These are phyloP conservation scores for Microcebus tavaratra DNA, from an alignment of 2,113 vertebrate species.

Conservation along the genomic window DNA sequence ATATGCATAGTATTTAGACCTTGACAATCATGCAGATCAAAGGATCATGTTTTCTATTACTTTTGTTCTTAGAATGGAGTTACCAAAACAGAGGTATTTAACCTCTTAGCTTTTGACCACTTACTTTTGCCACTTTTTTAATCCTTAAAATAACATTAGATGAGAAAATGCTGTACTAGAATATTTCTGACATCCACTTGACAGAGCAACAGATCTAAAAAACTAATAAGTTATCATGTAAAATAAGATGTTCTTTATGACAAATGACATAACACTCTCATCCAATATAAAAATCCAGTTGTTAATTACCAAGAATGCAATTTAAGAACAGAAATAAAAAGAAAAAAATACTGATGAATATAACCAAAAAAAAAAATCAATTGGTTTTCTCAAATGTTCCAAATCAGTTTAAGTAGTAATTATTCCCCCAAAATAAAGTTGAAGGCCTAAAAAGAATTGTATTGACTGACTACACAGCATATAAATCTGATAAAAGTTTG, in stretches of 20 bases:
- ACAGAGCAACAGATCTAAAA: background rate
- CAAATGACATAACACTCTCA: background rate
- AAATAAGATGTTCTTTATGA: background rate
- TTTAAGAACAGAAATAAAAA: background rate
- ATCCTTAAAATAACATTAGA: background rate
- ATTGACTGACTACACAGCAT: background rate
- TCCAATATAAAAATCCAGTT: background rate
- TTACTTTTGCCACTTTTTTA: background rate
- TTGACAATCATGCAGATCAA: background rate
- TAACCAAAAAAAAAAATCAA: background rate
- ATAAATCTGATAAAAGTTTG: background rate
- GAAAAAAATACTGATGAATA: background rate
- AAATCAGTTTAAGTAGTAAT: background rate
- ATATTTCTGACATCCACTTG: background rate
- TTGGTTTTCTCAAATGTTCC: background rate
- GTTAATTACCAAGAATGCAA: background rate
- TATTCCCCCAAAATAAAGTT: background rate
- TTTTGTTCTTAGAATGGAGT: background rate
- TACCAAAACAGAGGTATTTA: background rate
- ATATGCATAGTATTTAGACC: background rate
- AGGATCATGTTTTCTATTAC: background rate
- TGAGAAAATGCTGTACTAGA: constrained; percentile 10
- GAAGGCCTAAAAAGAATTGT: background rate
- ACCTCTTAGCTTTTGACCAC: background rate
- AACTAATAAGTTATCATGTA: background rate